phyloP scores from a whole-genome alignment of 2,888 invertebrate species.

The Neocrepidodera transversa region DNA sequence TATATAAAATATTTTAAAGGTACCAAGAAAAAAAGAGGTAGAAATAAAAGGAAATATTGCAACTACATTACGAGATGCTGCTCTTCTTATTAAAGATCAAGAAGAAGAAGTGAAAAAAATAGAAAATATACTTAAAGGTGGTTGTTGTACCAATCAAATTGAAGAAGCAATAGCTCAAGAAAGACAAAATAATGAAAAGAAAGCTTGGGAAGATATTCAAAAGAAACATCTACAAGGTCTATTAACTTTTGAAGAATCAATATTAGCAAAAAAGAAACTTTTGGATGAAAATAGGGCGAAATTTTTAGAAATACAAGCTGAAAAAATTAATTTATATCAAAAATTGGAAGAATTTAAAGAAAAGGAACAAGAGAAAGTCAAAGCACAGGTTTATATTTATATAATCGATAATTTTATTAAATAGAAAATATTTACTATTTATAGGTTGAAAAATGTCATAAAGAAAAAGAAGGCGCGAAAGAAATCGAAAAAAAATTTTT shows the following conservation, averaged over 20 bases:
- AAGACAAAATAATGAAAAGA: slow-evolving; percentile 61
- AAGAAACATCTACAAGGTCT: slow-evolving; percentile 67
- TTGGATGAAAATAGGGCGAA: slow-evolving; percentile 63
- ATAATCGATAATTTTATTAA: background rate
- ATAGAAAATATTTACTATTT: background rate
- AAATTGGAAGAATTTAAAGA: slow-evolving; percentile 64
- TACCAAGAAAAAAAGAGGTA: slow-evolving; percentile 45
- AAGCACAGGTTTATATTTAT: slow-evolving; percentile 45
- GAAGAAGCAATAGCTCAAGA: slow-evolving; percentile 61
- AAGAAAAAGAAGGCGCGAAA: slow-evolving; percentile 61
- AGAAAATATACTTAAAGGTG: slow-evolving; percentile 62
- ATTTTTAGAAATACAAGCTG: slow-evolving; percentile 62
- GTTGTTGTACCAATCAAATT: slow-evolving; percentile 59
- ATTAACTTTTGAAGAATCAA: slow-evolving; percentile 67
- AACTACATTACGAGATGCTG: slow-evolving; percentile 64
- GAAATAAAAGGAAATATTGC: slow-evolving; percentile 62
- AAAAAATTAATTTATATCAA: slow-evolving; percentile 61
- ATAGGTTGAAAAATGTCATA: slow-evolving; percentile 60
- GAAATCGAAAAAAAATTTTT: slow-evolving; percentile 64
- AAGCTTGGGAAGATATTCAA: slow-evolving; percentile 64
- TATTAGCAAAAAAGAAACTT: slow-evolving; percentile 64
- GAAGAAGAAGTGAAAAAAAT: slow-evolving; percentile 64
- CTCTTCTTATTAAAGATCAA: slow-evolving; percentile 61
- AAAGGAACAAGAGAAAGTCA: slow-evolving; percentile 62
- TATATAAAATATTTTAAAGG: slow-evolving; percentile 10